Base-by-base conservation (phyloP, 2,888 invertebrate species). In the Ditylenchus weischeri region DNA sequence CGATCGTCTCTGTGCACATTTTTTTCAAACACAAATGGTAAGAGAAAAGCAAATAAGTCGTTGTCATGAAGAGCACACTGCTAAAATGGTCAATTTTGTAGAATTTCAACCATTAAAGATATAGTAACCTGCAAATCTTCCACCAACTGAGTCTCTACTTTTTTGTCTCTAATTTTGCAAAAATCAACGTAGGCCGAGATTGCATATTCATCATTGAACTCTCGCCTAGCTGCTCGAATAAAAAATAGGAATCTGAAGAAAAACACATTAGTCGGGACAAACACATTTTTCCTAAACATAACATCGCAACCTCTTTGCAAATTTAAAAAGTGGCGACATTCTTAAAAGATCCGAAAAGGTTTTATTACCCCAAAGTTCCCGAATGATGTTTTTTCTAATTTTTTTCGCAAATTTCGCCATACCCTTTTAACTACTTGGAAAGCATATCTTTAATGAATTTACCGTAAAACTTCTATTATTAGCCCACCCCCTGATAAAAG, bases 1-100 rank as follows among this genome's bases (percentile, higher is more conserved):
- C 67, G 15, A 69, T 62, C 15, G 69, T 58, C 18, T 67, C 58
- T 15, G 61, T 35, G 38, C 78, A 75, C 78, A 85, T 84, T 85
- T 91, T n/a, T 91, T 82, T 90, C 88, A 85, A 91, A 95, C 70
- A 94, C 88, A 84, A 93, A 93, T 62, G 94, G 93, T 83, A 95
- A 88, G 78, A 96, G 87, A 89, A 91, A 94, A 82, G 92, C 90
- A 84, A 94, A 89, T 84, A 94, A 88, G 81, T 90, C 88, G 62
- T 91, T 89, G 86, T 93, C 93, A 83, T 90, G 90, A 84, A 91
- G 90, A 84, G 93, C 92, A 83, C 93, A 91, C 72, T 89, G 87
- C 87, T 88, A 81, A 36, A 84, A 83, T 15, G 0, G 5, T 18
- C 19, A 54, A 54, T 18, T 62, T 48, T 43, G 38, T 35, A 54